Conservation (phyloP, 92 coral and sea anemone genomes). For the Actinernus sp. region DNA sequence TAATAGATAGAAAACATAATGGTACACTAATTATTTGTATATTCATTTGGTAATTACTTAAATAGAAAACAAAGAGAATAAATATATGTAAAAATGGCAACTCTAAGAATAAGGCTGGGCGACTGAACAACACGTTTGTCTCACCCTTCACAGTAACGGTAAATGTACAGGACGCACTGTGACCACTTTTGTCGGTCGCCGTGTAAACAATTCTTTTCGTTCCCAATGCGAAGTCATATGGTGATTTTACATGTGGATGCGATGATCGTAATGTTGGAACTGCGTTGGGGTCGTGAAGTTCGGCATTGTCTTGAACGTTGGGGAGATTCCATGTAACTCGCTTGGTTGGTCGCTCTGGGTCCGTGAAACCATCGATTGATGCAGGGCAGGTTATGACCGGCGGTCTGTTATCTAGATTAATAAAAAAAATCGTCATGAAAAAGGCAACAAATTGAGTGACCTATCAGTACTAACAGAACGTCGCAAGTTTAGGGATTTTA, state of each 20-base stretch:
- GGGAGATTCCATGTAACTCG: constrained; percentile 74
- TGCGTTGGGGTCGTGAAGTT: constrained; percentile 80
- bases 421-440: background rate
- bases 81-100: no score
- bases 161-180: constrained; percentile 71
- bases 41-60: no score
- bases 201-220: constrained; percentile 79
- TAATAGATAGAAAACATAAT: no score
- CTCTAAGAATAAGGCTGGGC: background rate
- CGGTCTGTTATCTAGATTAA: constrained; percentile 72
- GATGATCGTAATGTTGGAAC: constrained; percentile 63
- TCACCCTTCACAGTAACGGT: constrained; percentile 80
- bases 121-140: background rate
- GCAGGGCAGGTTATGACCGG: constrained; percentile 81
- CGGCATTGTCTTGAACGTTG: constrained; percentile 76
- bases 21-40: no score
- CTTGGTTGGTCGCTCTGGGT: constrained; percentile 74
- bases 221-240: constrained; percentile 85
- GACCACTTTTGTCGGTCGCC: constrained; percentile 79
- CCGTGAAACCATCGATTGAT: constrained; percentile 66
- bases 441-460: no score
- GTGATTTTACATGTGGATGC: constrained; percentile 71
- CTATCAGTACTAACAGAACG: no score
- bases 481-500: no score
- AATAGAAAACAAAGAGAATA: no score